A percentile compares a stretch with the other conserved stretches of the same genome.
Evolutionary conservation across 2,888 invertebrate species (phyloP).

Genomic region (Cheilosia pagana): DNA sequence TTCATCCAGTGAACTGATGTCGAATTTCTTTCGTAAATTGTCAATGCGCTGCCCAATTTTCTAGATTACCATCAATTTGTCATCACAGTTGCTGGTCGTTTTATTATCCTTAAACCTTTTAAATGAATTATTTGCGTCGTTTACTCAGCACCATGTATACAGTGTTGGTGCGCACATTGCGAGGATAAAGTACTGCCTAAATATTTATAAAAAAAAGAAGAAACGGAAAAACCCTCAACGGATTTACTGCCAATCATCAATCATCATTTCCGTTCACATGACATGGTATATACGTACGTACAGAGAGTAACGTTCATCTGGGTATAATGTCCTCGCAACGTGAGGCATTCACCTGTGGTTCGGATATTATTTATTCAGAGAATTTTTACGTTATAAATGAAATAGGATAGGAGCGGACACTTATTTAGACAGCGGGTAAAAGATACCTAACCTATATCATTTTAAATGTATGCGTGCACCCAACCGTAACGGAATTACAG

Average conservation of each 20-base stretch:
- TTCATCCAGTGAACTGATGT: neutral
- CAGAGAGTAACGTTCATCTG: neutral
- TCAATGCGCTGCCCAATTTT: neutral
- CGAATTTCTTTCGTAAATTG: neutral
- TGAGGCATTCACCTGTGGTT: neutral
- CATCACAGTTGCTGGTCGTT: neutral
- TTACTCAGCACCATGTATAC: neutral
- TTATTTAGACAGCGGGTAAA: too few species aligned
- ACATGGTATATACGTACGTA: neutral
- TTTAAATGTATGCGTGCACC: neutral
- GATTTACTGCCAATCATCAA: conserved; percentile 7
- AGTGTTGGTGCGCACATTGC: neutral
- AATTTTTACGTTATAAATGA: too few species aligned
- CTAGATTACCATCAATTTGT: neutral
- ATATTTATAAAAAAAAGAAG: neutral
- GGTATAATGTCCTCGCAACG: conserved; percentile 2
- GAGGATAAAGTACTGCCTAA: neutral
- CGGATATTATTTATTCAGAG: neutral
- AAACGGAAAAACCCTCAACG: neutral
- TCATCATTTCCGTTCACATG: conserved; percentile 2
- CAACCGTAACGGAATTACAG: neutral
- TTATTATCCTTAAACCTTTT: conserved; percentile 1
- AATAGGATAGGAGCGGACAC: too few species aligned
- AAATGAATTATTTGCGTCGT: neutral
- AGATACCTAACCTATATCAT: too few species aligned